phyloP scores from a whole-genome alignment of 2,797 vertebrate genomes.

The Jordanella pulchra region DNA sequence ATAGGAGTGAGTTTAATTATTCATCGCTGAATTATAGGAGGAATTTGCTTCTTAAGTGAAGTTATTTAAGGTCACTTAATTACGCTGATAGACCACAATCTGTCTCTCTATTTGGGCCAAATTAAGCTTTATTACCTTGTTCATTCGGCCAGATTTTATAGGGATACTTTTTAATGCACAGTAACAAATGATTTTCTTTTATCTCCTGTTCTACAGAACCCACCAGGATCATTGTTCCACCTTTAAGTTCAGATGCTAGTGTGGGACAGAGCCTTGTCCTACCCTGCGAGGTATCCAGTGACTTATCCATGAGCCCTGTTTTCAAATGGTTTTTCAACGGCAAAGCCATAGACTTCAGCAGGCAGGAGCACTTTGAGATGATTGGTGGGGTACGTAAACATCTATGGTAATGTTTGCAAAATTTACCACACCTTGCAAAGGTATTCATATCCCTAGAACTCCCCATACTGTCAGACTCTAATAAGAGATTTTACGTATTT shows the following conservation, averaged over 20 bases:
- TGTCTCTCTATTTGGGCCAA: conserved; percentile 40
- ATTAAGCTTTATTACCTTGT: conserved; percentile 56
- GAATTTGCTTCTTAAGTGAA: conserved; percentile 49
- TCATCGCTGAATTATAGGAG: conserved; percentile 56
- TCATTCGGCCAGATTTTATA: conserved; percentile 39
- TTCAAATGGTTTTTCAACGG: conserved; percentile 90
- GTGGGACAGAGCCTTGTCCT: conserved; percentile 89
- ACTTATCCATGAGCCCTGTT: conserved; percentile 78
- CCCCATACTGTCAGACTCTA: background rate
- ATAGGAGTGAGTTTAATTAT: conserved; percentile 68
- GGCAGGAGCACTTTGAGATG: conserved; percentile 86
- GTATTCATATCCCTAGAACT: background rate
- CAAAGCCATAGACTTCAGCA: conserved; percentile 81
- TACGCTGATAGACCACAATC: conserved; percentile 51
- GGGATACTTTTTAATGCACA: background rate
- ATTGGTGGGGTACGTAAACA: conserved; percentile 81
- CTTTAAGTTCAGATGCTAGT: conserved; percentile 83
- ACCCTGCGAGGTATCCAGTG: conserved; percentile 85
- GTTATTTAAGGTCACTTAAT: conserved; percentile 67
- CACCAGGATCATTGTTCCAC: conserved; percentile 82
- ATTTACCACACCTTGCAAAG: background rate
- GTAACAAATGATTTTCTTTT: conserved; percentile 12
- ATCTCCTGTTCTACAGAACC: conserved; percentile 74
- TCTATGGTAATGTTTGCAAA: conserved; percentile 8
- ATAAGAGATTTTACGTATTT: background rate